phyloP scores from a whole-genome alignment of 2,113 vertebrate genomes.

The Lophura nycthemera region DNA sequence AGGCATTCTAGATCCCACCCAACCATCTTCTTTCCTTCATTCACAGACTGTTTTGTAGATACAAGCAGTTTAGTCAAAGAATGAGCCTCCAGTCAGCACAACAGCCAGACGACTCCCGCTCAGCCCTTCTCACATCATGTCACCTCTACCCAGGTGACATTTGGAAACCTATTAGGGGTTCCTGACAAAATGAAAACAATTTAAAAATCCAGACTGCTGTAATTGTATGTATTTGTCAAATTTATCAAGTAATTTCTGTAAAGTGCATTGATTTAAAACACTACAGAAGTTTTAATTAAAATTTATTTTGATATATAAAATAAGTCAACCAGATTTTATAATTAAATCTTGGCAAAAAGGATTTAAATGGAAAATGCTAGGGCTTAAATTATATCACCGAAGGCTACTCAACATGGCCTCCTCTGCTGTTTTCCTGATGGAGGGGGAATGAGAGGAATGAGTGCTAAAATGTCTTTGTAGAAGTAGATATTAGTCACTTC shows the following conservation, averaged over 20 bases:
- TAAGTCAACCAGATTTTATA: slow-evolving; percentile 1
- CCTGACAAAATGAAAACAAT: background rate
- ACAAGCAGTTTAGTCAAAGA: accelerated
- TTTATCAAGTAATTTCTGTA: background rate
- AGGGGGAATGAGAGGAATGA: slow-evolving; percentile 1
- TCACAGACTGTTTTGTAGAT: background rate
- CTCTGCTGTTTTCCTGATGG: background rate
- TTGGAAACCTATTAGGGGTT: background rate
- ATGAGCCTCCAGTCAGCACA: background rate
- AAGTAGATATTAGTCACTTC: slow-evolving; percentile 44
- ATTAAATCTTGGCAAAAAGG: slow-evolving; percentile 46
- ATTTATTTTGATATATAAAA: background rate
- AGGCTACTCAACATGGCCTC: background rate
- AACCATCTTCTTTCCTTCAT: background rate
- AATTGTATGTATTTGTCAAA: background rate
- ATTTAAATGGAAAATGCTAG: slow-evolving; percentile 29
- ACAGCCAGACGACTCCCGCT: background rate
- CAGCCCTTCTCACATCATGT: background rate
- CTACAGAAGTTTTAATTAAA: slow-evolving; percentile 42
- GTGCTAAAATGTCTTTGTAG: background rate
- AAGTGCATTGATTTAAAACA: background rate
- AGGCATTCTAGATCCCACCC: background rate
- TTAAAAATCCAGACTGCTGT: background rate
- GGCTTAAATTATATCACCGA: background rate
- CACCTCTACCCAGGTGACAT: background rate